These are phyloP conservation scores for Corapipo altera DNA, from an alignment of 2,113 vertebrate genomes.

Conservation along the genomic window DNA sequence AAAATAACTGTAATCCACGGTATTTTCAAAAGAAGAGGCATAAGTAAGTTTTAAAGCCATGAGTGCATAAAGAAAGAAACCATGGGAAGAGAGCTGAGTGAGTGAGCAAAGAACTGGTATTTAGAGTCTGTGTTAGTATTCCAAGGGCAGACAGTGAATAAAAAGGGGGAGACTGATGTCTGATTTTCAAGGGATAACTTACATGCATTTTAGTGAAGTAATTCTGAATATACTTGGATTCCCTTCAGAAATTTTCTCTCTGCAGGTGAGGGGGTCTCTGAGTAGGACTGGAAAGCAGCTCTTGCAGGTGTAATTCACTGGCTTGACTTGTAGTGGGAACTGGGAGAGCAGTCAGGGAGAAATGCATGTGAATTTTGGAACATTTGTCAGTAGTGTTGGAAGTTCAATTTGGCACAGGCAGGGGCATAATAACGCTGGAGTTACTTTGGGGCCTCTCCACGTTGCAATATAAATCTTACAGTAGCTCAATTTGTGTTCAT, in stretches of 20 bases:
- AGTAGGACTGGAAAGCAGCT: not conserved
- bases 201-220: not conserved
- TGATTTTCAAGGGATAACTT: not conserved
- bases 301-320: not conserved
- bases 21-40: not conserved
- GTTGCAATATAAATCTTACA: not conserved
- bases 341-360: not conserved
- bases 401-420: conserved; percentile 3
- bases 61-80: not conserved
- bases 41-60: conserved; percentile 33
- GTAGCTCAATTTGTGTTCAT: not conserved
- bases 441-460: not conserved
- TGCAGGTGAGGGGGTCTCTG: accelerated
- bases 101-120: not conserved
- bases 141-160: not conserved
- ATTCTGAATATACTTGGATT: not conserved
- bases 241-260: not conserved
- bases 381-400: not conserved
- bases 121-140: not conserved
- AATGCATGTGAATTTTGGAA: not conserved
- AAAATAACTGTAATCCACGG: conserved; percentile 6
- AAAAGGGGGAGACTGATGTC: not conserved
- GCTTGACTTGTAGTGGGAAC: not conserved
- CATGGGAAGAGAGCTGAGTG: not conserved
- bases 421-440: not conserved